Evolutionary conservation across 2,113 vertebrate genomes (phyloP), one percentile per base, ranked within the genome.

Genomic region (Anhinga rufa): DNA sequence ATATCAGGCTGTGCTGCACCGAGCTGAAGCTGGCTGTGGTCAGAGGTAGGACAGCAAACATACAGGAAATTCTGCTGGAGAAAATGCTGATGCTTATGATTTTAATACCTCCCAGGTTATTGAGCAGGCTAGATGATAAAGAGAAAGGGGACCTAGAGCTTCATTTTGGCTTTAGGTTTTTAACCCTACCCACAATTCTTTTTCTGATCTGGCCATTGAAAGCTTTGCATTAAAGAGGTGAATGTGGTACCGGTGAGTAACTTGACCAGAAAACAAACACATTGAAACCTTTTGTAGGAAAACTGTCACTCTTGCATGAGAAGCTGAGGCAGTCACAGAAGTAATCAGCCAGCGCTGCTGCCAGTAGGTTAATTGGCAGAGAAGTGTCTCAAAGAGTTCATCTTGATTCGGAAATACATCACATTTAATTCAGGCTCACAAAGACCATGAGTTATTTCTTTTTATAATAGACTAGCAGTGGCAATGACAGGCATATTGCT

Each of bases 401-500:
- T 94, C 95, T 76, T 69, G 15, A 62, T 93, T 86, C 72, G 89
- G 52, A 90, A 88, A 95, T 68, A 83, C 24, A 92, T 36, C 38
- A 77, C 40, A 32, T 40, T 81, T 66, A 87, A 96, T 93, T 95
- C 84, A 90, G 36, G 65, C 77, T 94, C 34, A 61, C 18, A 52
- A 86, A 87, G 38, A 22, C 46, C 60, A 64, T 24, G 36, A 91
- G 34, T 49, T 91, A 40, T 68, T 79, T 81, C 38, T 82, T 92
- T 93, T 84, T 95, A 60, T 90, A 90, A 81, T 25, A 88, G 70
- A 76, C 72, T 64, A 77, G 69, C 38, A 66, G 9, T 9, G 46
- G 22, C 62, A 80, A 22, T 24, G 32, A 44, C 51, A 84, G 25
- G 49, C 7, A 34, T 83, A 55, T 19, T 40, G 26, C 20, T 88